phyloP scores from a whole-genome alignment of 2,113 vertebrate genomes.

The Elanoides forficatus region DNA sequence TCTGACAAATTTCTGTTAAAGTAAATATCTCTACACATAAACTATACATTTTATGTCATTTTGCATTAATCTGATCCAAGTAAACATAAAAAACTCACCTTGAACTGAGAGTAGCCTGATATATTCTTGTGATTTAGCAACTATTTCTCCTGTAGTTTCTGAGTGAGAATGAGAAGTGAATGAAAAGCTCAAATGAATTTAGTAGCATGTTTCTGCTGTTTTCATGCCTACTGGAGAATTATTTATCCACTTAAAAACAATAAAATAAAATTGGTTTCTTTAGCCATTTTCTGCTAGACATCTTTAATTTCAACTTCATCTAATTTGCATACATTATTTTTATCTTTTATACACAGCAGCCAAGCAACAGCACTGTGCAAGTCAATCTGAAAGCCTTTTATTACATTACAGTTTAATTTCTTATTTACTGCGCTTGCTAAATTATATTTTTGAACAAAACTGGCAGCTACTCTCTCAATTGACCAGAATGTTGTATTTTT shows the following conservation, averaged over 20 bases:
- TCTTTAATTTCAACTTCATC: conserved; percentile 57
- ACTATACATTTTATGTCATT: background rate
- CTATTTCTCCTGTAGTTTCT: background rate
- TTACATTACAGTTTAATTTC: conserved; percentile 46
- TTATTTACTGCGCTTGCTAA: conserved; percentile 32
- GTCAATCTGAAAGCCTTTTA: conserved; percentile 41
- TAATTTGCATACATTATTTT: conserved; percentile 70
- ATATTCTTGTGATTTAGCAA: background rate
- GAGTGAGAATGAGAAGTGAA: background rate
- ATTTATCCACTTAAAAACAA: conserved; percentile 42
- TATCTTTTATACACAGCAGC: conserved; percentile 63
- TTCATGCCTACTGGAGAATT: conserved; percentile 8
- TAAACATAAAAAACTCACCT: background rate
- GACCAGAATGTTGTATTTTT: conserved; percentile 29
- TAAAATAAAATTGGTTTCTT: conserved; percentile 45
- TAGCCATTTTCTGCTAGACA: conserved; percentile 43
- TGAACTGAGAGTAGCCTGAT: background rate
- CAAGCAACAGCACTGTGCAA: background rate
- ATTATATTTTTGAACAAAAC: conserved; percentile 55
- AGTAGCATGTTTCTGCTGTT: background rate
- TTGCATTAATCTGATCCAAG: background rate
- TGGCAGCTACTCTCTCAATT: conserved; percentile 42
- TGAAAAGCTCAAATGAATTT: background rate
- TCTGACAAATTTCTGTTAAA: background rate
- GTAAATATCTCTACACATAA: background rate